These are phyloP conservation scores for Pentamera pediparva DNA, from an alignment of 53 echinoderm and acorn worm species.

Conservation along the genomic window DNA sequence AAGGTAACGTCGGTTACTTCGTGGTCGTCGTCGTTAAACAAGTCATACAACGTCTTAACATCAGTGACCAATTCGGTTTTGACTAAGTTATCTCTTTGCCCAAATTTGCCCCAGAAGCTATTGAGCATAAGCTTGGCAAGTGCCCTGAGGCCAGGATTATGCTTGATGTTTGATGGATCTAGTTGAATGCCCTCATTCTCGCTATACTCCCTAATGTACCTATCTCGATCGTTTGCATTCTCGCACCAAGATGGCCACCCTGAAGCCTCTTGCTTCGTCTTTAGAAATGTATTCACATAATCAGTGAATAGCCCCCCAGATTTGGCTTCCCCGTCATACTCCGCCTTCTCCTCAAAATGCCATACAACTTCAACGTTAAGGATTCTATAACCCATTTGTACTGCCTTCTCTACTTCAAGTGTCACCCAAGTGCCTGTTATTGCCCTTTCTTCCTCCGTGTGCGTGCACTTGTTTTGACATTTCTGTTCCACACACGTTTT, in stretches of 20 bases:
- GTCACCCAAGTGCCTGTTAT: conserved; percentile 45
- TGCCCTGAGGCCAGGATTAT: conserved; percentile 48
- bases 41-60: conserved; percentile 7
- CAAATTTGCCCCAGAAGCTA: conserved; percentile 46
- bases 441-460: conserved; percentile 26
- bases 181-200: conserved; percentile 48
- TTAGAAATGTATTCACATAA: conserved; percentile 31
- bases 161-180: conserved; percentile 33
- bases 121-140: conserved; percentile 47
- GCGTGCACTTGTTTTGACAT: conserved; percentile 27
- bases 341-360: conserved; percentile 45
- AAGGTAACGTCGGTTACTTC: background rate
- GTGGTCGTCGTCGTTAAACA: background rate
- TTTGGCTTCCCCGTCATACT: background rate
- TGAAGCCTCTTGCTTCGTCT: conserved; percentile 44
- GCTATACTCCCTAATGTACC: conserved; percentile 33
- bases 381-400: conserved; percentile 40
- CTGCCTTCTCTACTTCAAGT: conserved; percentile 50
- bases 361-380: conserved; percentile 31
- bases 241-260: conserved; percentile 61
- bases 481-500: conserved; percentile 34
- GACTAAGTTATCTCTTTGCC: background rate
- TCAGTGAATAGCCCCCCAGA: conserved; percentile 24
- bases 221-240: conserved; percentile 31
- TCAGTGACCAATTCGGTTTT: background rate